Conservation (phyloP, 2,113 vertebrate species). For the Corapipo altera region DNA sequence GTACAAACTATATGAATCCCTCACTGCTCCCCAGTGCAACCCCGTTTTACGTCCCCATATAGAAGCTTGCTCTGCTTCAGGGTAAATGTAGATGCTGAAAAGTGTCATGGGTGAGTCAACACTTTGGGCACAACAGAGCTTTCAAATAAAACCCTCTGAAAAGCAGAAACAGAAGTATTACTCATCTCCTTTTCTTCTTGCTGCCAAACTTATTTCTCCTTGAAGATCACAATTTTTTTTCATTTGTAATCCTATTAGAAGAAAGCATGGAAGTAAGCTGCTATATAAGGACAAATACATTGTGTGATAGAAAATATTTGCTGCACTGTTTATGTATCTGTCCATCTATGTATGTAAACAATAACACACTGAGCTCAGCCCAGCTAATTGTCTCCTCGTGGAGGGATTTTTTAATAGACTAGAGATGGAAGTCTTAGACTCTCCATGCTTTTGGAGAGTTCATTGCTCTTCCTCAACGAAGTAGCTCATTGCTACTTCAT, state of each 20-base stretch:
- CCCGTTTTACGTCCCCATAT: background rate
- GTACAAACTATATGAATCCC: background rate
- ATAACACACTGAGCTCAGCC: background rate
- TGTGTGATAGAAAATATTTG: background rate
- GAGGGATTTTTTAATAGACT: background rate
- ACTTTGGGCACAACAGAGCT: background rate
- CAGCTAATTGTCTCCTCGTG: background rate
- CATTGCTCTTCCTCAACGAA: background rate
- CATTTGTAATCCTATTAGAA: constrained; percentile 2
- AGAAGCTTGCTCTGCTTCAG: background rate
- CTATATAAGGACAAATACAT: background rate
- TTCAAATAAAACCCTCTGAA: constrained; percentile 34
- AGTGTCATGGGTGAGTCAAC: background rate
- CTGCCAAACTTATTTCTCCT: constrained; percentile 15
- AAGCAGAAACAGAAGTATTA: constrained; percentile 43
- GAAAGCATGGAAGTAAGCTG: background rate
- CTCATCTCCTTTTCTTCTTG: constrained; percentile 10
- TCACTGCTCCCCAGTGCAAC: background rate
- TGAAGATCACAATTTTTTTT: background rate
- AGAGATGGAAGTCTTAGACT: background rate
- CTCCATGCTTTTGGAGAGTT: background rate
- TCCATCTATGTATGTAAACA: background rate
- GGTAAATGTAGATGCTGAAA: background rate
- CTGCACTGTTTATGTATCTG: background rate
- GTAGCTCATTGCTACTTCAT: background rate